phyloP scores from a whole-genome alignment of 1,140 invertebrate genomes.

The Artemia franciscana region DNA sequence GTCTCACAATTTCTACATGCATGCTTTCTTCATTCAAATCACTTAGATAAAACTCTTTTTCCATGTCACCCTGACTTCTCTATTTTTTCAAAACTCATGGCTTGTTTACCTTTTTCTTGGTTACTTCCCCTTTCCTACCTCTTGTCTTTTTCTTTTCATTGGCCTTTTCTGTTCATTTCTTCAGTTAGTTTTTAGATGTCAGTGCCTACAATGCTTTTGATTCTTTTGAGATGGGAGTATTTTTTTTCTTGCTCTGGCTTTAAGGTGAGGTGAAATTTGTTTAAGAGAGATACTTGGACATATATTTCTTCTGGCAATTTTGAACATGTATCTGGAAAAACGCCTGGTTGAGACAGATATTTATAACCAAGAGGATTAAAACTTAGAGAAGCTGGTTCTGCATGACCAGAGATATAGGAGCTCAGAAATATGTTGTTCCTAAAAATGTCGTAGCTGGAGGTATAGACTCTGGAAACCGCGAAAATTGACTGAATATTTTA shows the following conservation, averaged over 20 bases:
- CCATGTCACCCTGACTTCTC: neutral
- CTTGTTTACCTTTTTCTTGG: neutral
- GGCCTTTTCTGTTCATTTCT: neutral
- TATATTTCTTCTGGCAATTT: neutral
- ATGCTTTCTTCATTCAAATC: neutral
- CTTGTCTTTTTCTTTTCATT: too few relatives aligned
- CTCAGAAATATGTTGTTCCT: conserved; percentile 9
- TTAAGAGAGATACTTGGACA: neutral
- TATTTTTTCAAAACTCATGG: too few relatives aligned
- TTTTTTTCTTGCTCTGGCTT: neutral
- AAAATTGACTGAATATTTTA: conserved; percentile 14
- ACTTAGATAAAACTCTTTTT: neutral
- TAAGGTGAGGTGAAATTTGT: neutral
- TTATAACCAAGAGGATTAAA: neutral
- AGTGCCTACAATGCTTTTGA: neutral
- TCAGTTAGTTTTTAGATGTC: neutral
- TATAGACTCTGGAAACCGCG: conserved; percentile 11
- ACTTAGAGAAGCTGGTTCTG: neutral
- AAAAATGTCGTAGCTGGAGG: conserved; percentile 12
- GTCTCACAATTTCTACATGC: neutral
- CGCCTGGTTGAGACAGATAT: neutral
- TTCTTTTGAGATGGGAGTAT: neutral
- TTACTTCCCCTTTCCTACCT: too few relatives aligned
- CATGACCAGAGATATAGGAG: conserved; percentile 9
- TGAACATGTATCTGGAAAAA: neutral